Evolutionary conservation across 2,888 invertebrate genomes (phyloP).

Genomic region (Nebria brevicollis): DNA sequence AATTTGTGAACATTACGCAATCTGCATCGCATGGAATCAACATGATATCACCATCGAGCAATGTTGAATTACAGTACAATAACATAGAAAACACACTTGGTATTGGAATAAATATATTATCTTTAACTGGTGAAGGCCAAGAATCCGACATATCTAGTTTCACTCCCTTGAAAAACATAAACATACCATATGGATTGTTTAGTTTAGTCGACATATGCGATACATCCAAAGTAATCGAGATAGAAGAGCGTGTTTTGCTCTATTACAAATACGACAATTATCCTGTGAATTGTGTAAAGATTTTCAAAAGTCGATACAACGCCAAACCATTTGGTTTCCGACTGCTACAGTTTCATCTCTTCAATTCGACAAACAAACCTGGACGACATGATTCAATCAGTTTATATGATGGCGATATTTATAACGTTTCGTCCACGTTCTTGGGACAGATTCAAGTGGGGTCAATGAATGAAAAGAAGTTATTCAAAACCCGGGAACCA

Average conservation of each 20-base stretch:
- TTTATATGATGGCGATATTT: constrained; percentile 92
- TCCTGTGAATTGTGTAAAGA: constrained; percentile 97
- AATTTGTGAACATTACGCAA: constrained; percentile 83
- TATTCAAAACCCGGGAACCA: constrained; percentile 79
- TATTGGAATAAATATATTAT: constrained; percentile 88
- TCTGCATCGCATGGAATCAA: constrained; percentile 94
- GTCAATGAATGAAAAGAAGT: constrained; percentile 75
- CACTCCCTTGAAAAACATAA: constrained; percentile 81
- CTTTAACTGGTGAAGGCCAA: constrained; percentile 91
- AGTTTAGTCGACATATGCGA: constrained; percentile 97
- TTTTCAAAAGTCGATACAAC: constrained; percentile 86
- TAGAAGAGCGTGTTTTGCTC: constrained; percentile 89
- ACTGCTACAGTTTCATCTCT: constrained; percentile 90
- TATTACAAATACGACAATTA: constrained; percentile 98
- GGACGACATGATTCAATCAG: constrained; percentile 86
- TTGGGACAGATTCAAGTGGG: constrained; percentile 80
- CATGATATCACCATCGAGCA: constrained; percentile 86
- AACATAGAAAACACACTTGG: constrained; percentile 85
- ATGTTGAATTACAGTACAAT: constrained; percentile 80
- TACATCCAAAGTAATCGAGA: constrained; percentile 87
- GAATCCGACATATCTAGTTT: constrained; percentile 91
- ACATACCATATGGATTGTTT: constrained; percentile 90
- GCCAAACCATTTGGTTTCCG: constrained; percentile 91
- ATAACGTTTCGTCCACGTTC: constrained; percentile 80
- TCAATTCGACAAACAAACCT: constrained; percentile 84